Percentiles rank a stretch among this genome's conserved stretches.
phyloP scores from a whole-genome alignment of 2,888 invertebrate species.

The Philereme vetulata region DNA sequence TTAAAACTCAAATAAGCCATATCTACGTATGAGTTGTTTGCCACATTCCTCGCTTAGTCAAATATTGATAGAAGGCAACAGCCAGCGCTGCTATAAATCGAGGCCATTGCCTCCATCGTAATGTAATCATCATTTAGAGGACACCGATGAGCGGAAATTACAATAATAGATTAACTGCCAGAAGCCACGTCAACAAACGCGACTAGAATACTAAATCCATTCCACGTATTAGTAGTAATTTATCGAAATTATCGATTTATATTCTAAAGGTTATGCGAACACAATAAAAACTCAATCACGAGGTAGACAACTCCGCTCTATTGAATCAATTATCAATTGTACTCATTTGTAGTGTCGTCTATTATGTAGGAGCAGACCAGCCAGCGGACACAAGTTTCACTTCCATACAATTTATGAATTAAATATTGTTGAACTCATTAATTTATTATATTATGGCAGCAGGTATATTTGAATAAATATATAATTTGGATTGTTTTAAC shows the following conservation, averaged over 20 bases:
- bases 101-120: constrained; percentile 56
- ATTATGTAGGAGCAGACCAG: constrained; percentile 34
- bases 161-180: constrained; percentile 49
- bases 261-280: constrained; percentile 39
- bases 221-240: constrained; percentile 14
- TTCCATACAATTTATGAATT: constrained; percentile 44
- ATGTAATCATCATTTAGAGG: constrained; percentile 49
- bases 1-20: constrained; percentile 45
- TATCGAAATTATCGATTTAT: constrained; percentile 20
- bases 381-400: constrained; percentile 43
- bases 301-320: constrained; percentile 37
- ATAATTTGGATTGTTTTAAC: constrained; percentile 35
- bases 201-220: constrained; percentile 22
- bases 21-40: constrained; percentile 39
- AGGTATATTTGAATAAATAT: too few species aligned
- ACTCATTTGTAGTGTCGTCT: constrained; percentile 27
- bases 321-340: constrained; percentile 23
- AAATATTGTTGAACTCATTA: constrained; percentile 44
- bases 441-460: constrained; percentile 40
- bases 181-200: constrained; percentile 22
- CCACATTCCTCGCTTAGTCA: constrained; percentile 55
- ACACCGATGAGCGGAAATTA: constrained; percentile 55
- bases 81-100: constrained; percentile 45
- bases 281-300: constrained; percentile 39
- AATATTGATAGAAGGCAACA: constrained; percentile 57